Evolutionary conservation across 2,888 invertebrate species (phyloP), one percentile per base, ranked within the genome.

Genomic region (Eilema depressum): DNA sequence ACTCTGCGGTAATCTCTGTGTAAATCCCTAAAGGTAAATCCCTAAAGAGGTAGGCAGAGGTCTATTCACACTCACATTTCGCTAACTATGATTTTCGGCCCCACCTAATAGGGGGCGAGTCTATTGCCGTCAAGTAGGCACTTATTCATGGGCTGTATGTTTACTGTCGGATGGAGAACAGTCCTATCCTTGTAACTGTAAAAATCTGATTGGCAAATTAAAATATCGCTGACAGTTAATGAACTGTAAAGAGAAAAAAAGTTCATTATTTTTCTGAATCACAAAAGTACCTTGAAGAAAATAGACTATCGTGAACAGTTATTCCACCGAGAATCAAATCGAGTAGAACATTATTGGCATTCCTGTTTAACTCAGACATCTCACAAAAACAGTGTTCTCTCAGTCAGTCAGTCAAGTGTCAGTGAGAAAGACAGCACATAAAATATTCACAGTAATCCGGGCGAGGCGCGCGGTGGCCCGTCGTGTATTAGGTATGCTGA

Each of bases 321-420:
- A 5, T 20, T 7, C 47, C 7, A 0, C 2, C 53, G 53, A 53
- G 53, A 53, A 53, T n/a, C 10, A 10, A 53, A 53, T 20, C n/a
- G n/a, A n/a, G 10, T 10, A n/a, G n/a, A 53, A 53, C 20, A n/a
- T 53, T n/a, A 53, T 53, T 53, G 53, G n/a, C 53, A 10, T 53
- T n/a, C 53, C 10, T 53, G n/a, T 53, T 53, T 53, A 53, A 53
- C n/a, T 53, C n/a, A n/a, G 53, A 53, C n/a, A 53, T n/a, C 53
- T 53, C 53, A n/a, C 20, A 20, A 47, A 7, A n/a, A n/a, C 53
- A 10, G 8, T 41, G 41, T 41, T 41, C 41, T 41, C 41, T 4
- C 57, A 14, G 11, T 25, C 3, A 14, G 23, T 25, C 59, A 59
- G 14, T 26, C 28, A 59, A 59, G 59, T 59, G 59, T 59, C 28